A percentile compares a stretch with the other conserved stretches of the same genome.
These are phyloP conservation scores for Catocala fraxini DNA, from an alignment of 2,888 invertebrate species.

Conservation along the genomic window DNA sequence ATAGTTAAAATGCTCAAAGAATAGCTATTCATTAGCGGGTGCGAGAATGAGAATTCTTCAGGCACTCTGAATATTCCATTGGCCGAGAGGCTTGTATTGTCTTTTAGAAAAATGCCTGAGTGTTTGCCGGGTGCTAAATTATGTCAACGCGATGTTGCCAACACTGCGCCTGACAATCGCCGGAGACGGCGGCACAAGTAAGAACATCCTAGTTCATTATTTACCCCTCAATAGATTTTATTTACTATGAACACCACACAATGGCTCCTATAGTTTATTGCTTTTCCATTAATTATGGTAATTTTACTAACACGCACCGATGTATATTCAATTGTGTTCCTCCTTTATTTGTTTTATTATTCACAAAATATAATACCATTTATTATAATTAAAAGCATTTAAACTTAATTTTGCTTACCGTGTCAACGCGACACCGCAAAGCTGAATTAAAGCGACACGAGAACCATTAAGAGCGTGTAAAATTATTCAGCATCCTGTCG, in stretches of 20 bases:
- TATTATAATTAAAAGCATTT: slow-evolving; percentile 48
- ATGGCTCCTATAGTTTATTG: slow-evolving; percentile 57
- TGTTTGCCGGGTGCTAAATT: slow-evolving; percentile 78
- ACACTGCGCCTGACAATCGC: slow-evolving; percentile 63
- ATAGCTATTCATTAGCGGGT: slow-evolving; percentile 88
- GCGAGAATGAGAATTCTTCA: slow-evolving; percentile 87
- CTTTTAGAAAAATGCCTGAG: slow-evolving; percentile 83
- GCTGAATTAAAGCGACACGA: slow-evolving; percentile 80
- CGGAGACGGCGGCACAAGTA: slow-evolving; percentile 52
- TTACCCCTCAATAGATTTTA: slow-evolving; percentile 65
- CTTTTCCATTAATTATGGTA: slow-evolving; percentile 56
- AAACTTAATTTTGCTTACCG: slow-evolving; percentile 63
- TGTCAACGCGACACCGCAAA: slow-evolving; percentile 69
- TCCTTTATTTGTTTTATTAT: slow-evolving; percentile 31
- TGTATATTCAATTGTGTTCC: background rate
- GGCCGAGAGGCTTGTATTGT: slow-evolving; percentile 82
- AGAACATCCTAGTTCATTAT: slow-evolving; percentile 78
- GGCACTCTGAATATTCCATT: slow-evolving; percentile 84
- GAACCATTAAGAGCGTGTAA: slow-evolving; percentile 84
- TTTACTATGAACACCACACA: slow-evolving; percentile 59
- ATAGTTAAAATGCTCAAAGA: slow-evolving; percentile 87
- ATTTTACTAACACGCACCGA: slow-evolving; percentile 22
- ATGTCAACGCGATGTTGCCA: slow-evolving; percentile 70
- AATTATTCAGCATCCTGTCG: slow-evolving; percentile 84
- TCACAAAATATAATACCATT: slow-evolving; percentile 48